A percentile compares a stretch with the other conserved stretches of the same genome.
phyloP scores from a whole-genome alignment of 1,140 invertebrate species.

The Drusus annulatus region DNA sequence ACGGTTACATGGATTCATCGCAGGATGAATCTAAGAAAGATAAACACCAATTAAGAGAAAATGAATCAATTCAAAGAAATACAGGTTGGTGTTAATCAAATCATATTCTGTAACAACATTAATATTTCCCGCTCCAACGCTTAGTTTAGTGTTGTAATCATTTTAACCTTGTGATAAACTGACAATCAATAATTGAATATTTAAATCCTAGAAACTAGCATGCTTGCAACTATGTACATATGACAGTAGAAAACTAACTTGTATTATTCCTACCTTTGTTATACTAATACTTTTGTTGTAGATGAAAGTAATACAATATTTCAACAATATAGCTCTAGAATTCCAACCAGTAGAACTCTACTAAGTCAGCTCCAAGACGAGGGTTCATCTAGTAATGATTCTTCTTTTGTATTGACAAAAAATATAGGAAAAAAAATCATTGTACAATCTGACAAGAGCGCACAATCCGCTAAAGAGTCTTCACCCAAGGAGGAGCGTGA shows the following conservation, averaged over 20 bases:
- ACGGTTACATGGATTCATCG: conserved; percentile 62
- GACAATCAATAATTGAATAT: not conserved
- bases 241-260: conserved; percentile 16
- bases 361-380: conserved; percentile 70
- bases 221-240: conserved; percentile 18
- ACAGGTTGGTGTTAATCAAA: conserved; percentile 22
- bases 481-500: not conserved
- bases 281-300: conserved; percentile 60
- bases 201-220: not conserved
- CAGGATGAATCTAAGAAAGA: conserved; percentile 40
- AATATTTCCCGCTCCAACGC: conserved; percentile 4
- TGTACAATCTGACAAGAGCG: conserved; percentile 39
- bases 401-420: conserved; percentile 64
- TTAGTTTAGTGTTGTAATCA: conserved; percentile 9
- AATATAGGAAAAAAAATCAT: conserved; percentile 53
- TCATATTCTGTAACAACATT: conserved; percentile 22
- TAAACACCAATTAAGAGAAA: conserved; percentile 15
- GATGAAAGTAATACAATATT: conserved; percentile 65
- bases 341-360: conserved; percentile 66
- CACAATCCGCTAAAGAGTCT: conserved; percentile 37
- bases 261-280: conserved; percentile 5
- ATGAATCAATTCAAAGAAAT: conserved; percentile 29
- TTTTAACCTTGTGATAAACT: conserved; percentile 2
- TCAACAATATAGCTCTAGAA: conserved; percentile 63
- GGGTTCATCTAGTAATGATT: conserved; percentile 70